A percentile compares a stretch with the other conserved stretches of the same genome.
phyloP scores from a whole-genome alignment of 2,113 vertebrate species.

The Tricholaema leucomelas region DNA sequence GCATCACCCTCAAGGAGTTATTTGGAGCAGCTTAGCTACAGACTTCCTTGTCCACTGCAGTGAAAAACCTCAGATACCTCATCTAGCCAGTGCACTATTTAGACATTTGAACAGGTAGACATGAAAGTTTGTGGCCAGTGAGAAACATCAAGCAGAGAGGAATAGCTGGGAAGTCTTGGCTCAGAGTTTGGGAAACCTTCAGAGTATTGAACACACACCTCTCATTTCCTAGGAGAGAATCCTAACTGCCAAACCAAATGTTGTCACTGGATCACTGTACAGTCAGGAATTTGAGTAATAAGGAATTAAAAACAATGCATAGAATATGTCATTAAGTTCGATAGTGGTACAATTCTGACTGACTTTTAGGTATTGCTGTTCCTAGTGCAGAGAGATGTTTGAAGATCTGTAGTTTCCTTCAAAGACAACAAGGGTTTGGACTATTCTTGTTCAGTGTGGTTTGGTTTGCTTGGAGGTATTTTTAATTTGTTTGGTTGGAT shows the following conservation, averaged over 20 bases:
- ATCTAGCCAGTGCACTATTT: background rate
- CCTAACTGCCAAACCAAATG: constrained; percentile 23
- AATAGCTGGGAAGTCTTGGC: background rate
- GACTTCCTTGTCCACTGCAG: background rate
- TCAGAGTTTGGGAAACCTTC: background rate
- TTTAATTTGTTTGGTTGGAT: no score
- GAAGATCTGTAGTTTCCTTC: background rate
- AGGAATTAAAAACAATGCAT: constrained; percentile 11
- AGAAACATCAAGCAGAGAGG: background rate
- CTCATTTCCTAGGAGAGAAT: constrained; percentile 21
- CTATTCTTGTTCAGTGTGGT: background rate
- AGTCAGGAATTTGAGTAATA: constrained; percentile 30
- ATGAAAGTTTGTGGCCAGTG: background rate
- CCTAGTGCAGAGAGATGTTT: background rate
- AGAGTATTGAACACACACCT: background rate
- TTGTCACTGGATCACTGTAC: constrained; percentile 15
- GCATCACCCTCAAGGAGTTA: background rate
- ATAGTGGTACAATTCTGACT: background rate
- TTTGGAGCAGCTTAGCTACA: background rate
- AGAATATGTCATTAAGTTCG: background rate
- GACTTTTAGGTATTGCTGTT: background rate
- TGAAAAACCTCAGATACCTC: background rate
- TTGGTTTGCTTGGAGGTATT: background rate
- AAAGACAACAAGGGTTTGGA: background rate
- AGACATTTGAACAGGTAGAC: background rate